A percentile compares a stretch with the other conserved stretches of the same genome.
Conservation (phyloP, 2,888 invertebrate genomes). For the Peribatodes rhomboidaria region DNA sequence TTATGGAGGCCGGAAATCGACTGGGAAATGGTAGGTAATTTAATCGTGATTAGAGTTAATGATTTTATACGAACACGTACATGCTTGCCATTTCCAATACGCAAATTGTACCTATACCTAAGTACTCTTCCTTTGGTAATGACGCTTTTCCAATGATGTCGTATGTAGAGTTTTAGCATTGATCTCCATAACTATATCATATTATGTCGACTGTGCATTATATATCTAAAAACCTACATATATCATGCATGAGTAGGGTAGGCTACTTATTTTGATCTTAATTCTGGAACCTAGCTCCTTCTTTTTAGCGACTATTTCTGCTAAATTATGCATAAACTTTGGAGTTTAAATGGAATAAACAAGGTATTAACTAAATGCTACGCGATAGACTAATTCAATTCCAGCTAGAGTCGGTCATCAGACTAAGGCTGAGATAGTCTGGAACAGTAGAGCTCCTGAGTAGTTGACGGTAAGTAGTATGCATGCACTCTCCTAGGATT, state of each 20-base stretch:
- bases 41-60: constrained; percentile 10
- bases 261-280: not conserved
- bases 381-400: constrained; percentile 44
- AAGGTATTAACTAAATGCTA: constrained; percentile 42
- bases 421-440: constrained; percentile 31
- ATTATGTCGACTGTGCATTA: too few species aligned
- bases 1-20: constrained; percentile 15
- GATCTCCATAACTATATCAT: too few species aligned
- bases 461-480: constrained; percentile 14
- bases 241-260: not conserved
- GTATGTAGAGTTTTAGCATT: too few species aligned
- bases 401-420: constrained; percentile 43
- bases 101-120: not conserved
- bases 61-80: not conserved
- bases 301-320: not conserved
- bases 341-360: constrained; percentile 8
- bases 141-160: too few species aligned
- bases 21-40: constrained; percentile 17
- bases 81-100: not conserved
- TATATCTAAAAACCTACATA: not conserved
- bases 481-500: constrained; percentile 59
- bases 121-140: too few species aligned
- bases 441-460: constrained; percentile 12
- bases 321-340: not conserved
- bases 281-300: not conserved